Evolutionary conservation across 2,797 vertebrate species (phyloP), one percentile per base, ranked within the genome.

Genomic region (Hypotaenidia philippensis): DNA sequence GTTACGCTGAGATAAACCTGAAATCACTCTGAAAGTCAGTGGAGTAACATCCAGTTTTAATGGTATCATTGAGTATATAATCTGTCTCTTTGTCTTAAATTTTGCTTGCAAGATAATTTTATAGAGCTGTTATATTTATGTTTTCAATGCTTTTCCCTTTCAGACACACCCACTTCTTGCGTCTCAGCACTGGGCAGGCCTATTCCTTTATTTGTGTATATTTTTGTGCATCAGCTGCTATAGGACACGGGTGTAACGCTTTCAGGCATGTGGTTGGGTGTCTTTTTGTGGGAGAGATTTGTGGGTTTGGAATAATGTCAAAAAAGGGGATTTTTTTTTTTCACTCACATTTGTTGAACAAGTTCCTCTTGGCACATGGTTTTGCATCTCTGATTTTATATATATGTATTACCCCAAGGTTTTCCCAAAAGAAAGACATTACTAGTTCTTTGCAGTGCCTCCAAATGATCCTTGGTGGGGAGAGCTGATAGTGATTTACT

Each of bases 81-180:
- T 90, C 92, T 85, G 47, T 87, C 59, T 90, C 59, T 83, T 90
- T 56, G 63, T 90, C 59, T 83, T 90, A 53, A 77, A 81, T 85
- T 87, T 93, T 86, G 89, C 79, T 90, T 95, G 59, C 34, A 81
- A 93, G 72, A 56, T 85, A 80, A 83, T 93, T 93, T 90, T 93
- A 49, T 75, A 74, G 65, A 94, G 53, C 29, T 96, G 64, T 94
- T 90, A 52, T 77, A 87, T 90, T 96, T 92, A 92, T 8, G 34
- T 94, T 96, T 97, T 87, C 91, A 93, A 89, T 96, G 82, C 81
- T 96, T 96, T 79, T 95, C 77, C 89, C 95, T 96, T 97, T 95
- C 93, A 96, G 91, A 91, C 70, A 87, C 61, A 92, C 76, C 83
- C 83, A 90, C 91, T 94, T 90, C 87, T 96, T 92, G 78, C 87